A percentile compares a stretch with the other conserved stretches of the same genome.
Conservation (phyloP, 2,113 vertebrate species). For the Pseudolaguvia tuberculata region DNA sequence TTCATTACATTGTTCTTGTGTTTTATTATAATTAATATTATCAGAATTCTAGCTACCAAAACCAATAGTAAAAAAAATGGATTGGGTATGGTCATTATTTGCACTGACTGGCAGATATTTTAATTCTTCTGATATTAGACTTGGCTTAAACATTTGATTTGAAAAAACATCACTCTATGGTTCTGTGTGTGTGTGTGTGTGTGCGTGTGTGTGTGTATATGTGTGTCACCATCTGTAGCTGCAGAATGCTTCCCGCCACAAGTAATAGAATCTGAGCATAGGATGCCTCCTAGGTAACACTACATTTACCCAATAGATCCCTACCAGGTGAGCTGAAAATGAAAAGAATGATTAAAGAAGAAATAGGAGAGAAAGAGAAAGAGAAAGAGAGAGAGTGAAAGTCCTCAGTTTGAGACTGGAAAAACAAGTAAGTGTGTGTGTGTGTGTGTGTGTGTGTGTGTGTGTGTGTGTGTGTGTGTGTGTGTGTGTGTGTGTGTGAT, state of each 20-base stretch:
- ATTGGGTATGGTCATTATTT: conserved; percentile 18
- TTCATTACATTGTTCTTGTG: background rate
- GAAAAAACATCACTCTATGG: background rate
- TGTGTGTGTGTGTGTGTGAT: background rate
- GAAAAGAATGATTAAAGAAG: conserved; percentile 25
- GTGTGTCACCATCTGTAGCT: conserved; percentile 11
- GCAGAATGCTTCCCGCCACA: conserved; percentile 10
- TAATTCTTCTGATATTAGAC: background rate
- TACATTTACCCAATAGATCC: conserved; percentile 15
- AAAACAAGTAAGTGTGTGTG: conserved; percentile 26
- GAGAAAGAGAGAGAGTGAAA: background rate
- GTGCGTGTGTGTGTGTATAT: conserved; percentile 21
- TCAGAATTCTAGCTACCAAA: background rate
- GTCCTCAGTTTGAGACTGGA: conserved; percentile 9
- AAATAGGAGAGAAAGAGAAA: background rate
- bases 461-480: conserved; percentile 19
- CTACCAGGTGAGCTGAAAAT: conserved; percentile 16
- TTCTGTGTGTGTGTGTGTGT: background rate
- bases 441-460: conserved; percentile 18
- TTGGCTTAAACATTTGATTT: background rate
- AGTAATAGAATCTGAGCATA: conserved; percentile 30
- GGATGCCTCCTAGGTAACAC: conserved; percentile 36
- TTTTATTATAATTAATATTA: background rate
- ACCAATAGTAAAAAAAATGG: background rate
- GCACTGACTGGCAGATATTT: conserved; percentile 8